phyloP scores from a whole-genome alignment of 2,797 vertebrate species.

The Neopelma chrysocephalum region DNA sequence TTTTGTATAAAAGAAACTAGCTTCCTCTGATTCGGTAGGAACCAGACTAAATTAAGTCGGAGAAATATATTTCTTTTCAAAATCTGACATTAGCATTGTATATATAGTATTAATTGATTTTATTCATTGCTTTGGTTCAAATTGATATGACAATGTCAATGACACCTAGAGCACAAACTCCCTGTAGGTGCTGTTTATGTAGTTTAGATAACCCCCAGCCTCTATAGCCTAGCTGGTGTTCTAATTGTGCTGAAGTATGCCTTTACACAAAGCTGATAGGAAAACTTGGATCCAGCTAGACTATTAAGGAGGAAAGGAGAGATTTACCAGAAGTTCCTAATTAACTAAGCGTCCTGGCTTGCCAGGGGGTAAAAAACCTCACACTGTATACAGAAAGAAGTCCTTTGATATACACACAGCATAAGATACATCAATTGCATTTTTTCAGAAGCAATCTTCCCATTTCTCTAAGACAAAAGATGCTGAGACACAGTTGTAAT shows the following conservation, averaged over 20 bases:
- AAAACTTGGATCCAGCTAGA: background rate
- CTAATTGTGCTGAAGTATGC: background rate
- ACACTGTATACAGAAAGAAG: background rate
- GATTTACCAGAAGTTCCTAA: background rate
- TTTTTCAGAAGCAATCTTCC: background rate
- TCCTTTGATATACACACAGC: background rate
- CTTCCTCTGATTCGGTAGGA: background rate
- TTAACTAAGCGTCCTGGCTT: background rate
- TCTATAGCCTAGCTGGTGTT: background rate
- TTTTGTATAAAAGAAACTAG: background rate
- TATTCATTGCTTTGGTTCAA: background rate
- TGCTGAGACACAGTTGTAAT: background rate
- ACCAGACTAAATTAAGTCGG: background rate
- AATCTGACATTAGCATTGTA: background rate
- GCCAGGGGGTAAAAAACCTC: background rate
- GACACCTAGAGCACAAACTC: background rate
- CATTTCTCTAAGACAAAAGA: background rate
- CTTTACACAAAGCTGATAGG: background rate
- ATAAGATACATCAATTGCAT: background rate
- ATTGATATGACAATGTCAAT: background rate
- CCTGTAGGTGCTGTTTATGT: background rate
- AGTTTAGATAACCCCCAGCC: background rate
- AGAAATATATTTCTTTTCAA: background rate
- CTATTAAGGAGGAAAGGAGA: background rate
- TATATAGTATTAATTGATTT: conserved; percentile 23